Conservation (phyloP, 2,113 vertebrate genomes). For the Spermophilus dauricus region DNA sequence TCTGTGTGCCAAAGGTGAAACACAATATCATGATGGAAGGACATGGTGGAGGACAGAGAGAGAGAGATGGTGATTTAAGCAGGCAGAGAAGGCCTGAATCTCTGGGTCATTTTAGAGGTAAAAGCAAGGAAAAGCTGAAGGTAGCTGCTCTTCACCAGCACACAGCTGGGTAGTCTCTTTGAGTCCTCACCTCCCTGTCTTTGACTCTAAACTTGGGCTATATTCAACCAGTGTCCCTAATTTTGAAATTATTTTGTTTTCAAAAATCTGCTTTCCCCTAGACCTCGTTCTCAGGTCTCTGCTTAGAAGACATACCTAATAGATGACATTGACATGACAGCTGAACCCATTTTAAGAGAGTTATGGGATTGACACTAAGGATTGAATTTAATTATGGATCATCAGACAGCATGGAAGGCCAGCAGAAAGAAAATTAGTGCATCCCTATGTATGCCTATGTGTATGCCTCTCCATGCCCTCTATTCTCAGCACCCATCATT, state of each 20-base stretch:
- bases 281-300: background rate
- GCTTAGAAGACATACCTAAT: background rate
- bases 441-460: background rate
- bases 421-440: background rate
- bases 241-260: conserved; percentile 24
- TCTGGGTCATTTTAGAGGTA: background rate
- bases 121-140: background rate
- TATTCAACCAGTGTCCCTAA: background rate
- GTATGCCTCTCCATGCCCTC: background rate
- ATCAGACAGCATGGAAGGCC: background rate
- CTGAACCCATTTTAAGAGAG: background rate
- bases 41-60: too few species aligned
- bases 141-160: background rate
- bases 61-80: background rate
- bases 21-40: too few species aligned
- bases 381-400: background rate
- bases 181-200: background rate
- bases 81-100: background rate
- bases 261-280: background rate
- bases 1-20: too few species aligned
- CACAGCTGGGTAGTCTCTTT: background rate
- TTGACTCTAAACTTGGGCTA: background rate
- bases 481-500: background rate
- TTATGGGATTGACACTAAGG: background rate
- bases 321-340: background rate